Percentiles rank a stretch among this genome's conserved stretches.
Evolutionary conservation across 2,888 invertebrate genomes (phyloP).

Genomic region (Epistrophe grossulariae): DNA sequence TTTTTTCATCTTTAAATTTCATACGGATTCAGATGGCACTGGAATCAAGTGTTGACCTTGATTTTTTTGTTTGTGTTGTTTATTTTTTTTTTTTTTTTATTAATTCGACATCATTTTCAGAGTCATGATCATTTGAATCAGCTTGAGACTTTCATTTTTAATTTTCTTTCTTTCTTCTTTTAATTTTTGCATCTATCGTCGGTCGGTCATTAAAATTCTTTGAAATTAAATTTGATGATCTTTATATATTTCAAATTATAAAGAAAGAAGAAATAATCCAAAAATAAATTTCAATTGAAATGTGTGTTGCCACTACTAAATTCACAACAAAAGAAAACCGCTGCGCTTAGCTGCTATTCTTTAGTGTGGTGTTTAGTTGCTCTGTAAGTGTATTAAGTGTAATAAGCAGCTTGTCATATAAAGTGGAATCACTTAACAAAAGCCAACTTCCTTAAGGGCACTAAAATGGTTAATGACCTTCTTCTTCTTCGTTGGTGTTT

Average conservation of each 20-base stretch:
- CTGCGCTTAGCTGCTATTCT: constrained; percentile 20
- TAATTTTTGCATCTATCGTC: constrained; percentile 22
- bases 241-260: constrained; percentile 13
- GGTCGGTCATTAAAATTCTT: constrained; percentile 12
- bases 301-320: constrained; percentile 39
- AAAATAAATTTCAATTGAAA: constrained; percentile 59
- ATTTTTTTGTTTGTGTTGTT: constrained; percentile 39
- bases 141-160: constrained; percentile 65
- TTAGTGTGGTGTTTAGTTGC: neutral
- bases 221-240: constrained; percentile 45
- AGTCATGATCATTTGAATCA: constrained; percentile 58
- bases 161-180: constrained; percentile 4
- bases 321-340: constrained; percentile 27
- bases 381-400: neutral
- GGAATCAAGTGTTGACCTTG: constrained; percentile 57
- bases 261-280: constrained; percentile 2
- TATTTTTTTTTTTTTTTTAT: constrained; percentile 20
- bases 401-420: constrained; percentile 45
- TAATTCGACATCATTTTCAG: constrained; percentile 29
- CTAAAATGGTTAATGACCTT: constrained; percentile 71
- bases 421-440: constrained; percentile 69
- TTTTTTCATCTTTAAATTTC: constrained; percentile 37
- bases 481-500: constrained; percentile 26
- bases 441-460: constrained; percentile 70
- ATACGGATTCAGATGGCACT: constrained; percentile 20